Percentiles rank a stretch among this genome's conserved stretches.
Conservation (phyloP, 2,113 vertebrate species). For the Cairina moschata region DNA sequence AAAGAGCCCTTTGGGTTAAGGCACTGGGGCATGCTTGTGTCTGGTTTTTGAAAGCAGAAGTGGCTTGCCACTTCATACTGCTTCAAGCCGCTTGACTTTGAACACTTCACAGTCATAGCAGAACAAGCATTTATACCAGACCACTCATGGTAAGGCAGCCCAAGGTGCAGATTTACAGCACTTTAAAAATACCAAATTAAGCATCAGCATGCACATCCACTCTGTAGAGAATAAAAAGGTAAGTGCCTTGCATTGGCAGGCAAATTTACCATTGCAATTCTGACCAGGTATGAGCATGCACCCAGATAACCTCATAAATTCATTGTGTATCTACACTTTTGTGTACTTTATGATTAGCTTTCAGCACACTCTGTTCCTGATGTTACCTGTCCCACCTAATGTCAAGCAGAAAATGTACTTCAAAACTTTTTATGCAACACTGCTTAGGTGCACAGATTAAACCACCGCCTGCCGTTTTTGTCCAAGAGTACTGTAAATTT, state of each 20-base stretch:
- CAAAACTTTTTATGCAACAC: neutral
- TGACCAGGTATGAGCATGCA: neutral
- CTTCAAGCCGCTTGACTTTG: neutral
- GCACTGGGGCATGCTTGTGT: neutral
- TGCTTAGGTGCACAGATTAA: neutral
- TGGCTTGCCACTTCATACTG: neutral
- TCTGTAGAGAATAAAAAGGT: neutral
- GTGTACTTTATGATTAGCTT: neutral
- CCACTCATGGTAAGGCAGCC: neutral
- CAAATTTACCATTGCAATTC: neutral
- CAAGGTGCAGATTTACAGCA: neutral
- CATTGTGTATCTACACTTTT: neutral
- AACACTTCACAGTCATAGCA: neutral
- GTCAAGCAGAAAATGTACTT: neutral
- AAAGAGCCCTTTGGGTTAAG: neutral
- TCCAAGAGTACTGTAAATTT: neutral
- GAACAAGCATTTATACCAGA: neutral
- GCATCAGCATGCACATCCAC: rapidly evolving
- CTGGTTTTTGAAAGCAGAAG: neutral
- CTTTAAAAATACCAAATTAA: neutral
- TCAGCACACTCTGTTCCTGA: neutral
- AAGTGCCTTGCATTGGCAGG: neutral
- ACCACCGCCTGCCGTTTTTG: neutral
- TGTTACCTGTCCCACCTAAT: neutral
- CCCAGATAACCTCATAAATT: neutral